phyloP scores from a whole-genome alignment of 2,888 invertebrate genomes.

The Coleophora flavipennella region DNA sequence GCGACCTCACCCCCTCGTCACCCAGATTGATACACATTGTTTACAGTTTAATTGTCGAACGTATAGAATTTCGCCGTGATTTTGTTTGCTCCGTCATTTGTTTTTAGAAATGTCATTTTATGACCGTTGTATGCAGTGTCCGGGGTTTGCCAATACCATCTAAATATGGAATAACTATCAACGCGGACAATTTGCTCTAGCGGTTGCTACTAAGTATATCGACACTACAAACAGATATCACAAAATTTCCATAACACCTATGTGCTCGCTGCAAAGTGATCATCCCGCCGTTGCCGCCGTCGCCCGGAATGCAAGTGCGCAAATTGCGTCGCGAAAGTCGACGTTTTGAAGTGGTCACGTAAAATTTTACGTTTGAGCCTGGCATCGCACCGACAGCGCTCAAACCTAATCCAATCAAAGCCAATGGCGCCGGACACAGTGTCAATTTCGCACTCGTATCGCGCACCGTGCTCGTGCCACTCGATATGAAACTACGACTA shows the following conservation, averaged over 20 bases:
- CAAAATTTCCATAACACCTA: slow-evolving; percentile 58
- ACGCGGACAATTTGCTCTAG: no score
- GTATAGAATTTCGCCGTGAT: no score
- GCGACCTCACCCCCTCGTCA: no score
- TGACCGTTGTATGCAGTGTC: no score
- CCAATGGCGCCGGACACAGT: slow-evolving; percentile 55
- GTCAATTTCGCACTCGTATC: slow-evolving; percentile 52
- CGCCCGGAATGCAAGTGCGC: slow-evolving; percentile 35
- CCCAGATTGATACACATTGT: no score
- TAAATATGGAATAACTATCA: no score
- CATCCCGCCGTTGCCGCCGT: slow-evolving; percentile 29
- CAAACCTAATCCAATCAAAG: slow-evolving; percentile 67
- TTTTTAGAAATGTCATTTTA: no score
- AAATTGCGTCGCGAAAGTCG: slow-evolving; percentile 52
- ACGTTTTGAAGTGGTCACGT: slow-evolving; percentile 67
- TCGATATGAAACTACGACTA: no score
- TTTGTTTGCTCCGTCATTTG: no score
- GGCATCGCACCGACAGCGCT: slow-evolving; percentile 54
- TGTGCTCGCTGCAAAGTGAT: slow-evolving; percentile 43
- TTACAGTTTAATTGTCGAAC: no score
- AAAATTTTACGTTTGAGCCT: slow-evolving; percentile 69
- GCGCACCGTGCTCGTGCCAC: slow-evolving; percentile 5
- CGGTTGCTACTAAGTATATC: no score
- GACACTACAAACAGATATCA: slow-evolving; percentile 21
- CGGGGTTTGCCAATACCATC: no score